These are phyloP conservation scores for Gerris buenoi DNA, from an alignment of 1,140 invertebrate genomes.

Conservation along the genomic window DNA sequence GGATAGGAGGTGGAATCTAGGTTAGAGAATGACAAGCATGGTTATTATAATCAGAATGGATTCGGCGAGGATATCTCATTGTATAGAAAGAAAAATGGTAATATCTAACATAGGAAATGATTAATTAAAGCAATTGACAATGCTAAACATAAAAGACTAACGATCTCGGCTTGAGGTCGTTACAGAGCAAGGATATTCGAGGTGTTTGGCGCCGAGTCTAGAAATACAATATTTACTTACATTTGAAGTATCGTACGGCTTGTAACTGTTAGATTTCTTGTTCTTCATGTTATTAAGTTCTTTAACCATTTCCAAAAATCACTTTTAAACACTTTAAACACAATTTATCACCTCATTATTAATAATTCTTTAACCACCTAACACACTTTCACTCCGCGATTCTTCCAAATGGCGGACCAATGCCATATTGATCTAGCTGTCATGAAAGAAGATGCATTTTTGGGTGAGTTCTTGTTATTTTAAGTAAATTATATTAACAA, in stretches of 20 bases:
- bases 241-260: slow-evolving; percentile 13
- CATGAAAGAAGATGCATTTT: too few species aligned
- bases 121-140: too few species aligned
- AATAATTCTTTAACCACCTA: slow-evolving; percentile 7
- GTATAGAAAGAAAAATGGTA: too few species aligned
- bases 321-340: not conserved
- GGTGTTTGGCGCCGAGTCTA: slow-evolving; percentile 10
- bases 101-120: too few species aligned
- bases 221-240: slow-evolving; percentile 8
- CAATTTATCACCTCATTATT: slow-evolving; percentile 14
- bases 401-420: slow-evolving; percentile 9
- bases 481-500: too few species aligned
- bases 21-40: slow-evolving; percentile 12
- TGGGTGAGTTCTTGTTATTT: too few species aligned
- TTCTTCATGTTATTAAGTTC: slow-evolving; percentile 1
- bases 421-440: not conserved
- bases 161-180: slow-evolving; percentile 10
- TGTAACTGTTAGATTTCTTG: slow-evolving; percentile 8
- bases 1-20: too few species aligned
- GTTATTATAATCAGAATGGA: slow-evolving; percentile 7
- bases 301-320: slow-evolving; percentile 5
- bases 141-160: too few species aligned
- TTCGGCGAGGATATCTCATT: too few species aligned
- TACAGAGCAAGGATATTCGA: slow-evolving; percentile 1
- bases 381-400: slow-evolving; percentile 12